These are phyloP conservation scores for Bombus cullumanus DNA, from an alignment of 1,140 invertebrate species.

Conservation along the genomic window DNA sequence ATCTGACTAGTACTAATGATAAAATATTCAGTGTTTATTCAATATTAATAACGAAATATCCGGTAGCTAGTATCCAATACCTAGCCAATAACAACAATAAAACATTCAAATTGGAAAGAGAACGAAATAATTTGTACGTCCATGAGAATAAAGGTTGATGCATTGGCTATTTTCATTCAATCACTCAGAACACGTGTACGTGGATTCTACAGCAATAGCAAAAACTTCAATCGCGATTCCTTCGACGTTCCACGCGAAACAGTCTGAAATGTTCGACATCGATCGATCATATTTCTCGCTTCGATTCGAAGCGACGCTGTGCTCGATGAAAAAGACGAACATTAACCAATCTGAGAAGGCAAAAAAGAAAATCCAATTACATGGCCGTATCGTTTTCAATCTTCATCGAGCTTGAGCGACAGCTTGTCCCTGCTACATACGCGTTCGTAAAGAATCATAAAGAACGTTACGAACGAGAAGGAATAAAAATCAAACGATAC, in stretches of 20 bases:
- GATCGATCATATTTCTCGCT: slow-evolving; percentile 25
- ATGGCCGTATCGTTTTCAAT: slow-evolving; percentile 19
- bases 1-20: too few species aligned
- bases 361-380: slow-evolving; percentile 21
- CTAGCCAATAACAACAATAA: not conserved
- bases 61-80: too few species aligned
- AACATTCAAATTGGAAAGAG: not conserved
- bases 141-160: not conserved
- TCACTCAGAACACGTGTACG: not conserved
- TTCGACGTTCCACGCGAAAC: not conserved
- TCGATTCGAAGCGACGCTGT: not conserved
- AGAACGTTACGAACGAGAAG: too few species aligned
- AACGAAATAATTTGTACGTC: not conserved
- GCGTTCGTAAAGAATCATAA: too few species aligned
- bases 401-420: slow-evolving; percentile 8
- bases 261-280: not conserved
- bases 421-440: not conserved
- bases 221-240: not conserved
- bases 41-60: too few species aligned
- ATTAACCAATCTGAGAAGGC: not conserved
- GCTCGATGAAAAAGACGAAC: not conserved
- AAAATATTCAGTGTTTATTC: too few species aligned
- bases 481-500: too few species aligned
- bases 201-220: not conserved
- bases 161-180: not conserved